phyloP scores from a whole-genome alignment of 2,888 invertebrate species.

The Exephanes ischioxanthus region DNA sequence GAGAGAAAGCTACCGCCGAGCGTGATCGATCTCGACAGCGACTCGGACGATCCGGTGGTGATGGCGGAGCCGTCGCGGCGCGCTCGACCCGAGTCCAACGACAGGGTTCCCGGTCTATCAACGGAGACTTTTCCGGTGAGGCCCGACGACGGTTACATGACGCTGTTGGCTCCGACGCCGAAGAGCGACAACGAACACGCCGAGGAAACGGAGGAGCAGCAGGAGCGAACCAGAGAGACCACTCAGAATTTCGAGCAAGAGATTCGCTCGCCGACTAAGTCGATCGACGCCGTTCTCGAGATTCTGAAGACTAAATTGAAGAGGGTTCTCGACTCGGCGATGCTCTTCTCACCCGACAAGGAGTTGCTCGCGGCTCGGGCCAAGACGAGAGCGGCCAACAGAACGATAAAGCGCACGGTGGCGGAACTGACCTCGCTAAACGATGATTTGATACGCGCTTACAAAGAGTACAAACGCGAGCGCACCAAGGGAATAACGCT shows the following conservation, averaged over 20 bases:
- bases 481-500: conserved; percentile 9
- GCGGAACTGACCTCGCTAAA: conserved; percentile 76
- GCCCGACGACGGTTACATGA: conserved; percentile 58
- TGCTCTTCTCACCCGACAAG: conserved; percentile 36
- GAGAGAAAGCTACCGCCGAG: conserved; percentile 64
- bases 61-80: conserved; percentile 18
- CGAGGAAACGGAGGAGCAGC: background rate
- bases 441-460: conserved; percentile 75
- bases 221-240: background rate
- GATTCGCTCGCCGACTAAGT: conserved; percentile 73
- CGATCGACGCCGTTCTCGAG: conserved; percentile 75
- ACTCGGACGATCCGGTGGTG: conserved; percentile 74
- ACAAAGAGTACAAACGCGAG: conserved; percentile 56
- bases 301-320: conserved; percentile 72
- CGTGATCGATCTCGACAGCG: conserved; percentile 79
- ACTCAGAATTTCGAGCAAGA: conserved; percentile 67
- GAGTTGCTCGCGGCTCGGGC: conserved; percentile 57
- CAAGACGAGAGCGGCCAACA: conserved; percentile 75
- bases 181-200: conserved; percentile 15
- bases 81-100: conserved; percentile 12
- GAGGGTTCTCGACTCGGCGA: conserved; percentile 55
- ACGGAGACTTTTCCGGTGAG: conserved; percentile 49
- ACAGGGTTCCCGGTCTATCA: conserved; percentile 30
- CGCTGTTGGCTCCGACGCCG: conserved; percentile 37
- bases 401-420: conserved; percentile 74